phyloP scores from a whole-genome alignment of 2,888 invertebrate species.

The Heliconius charithonia region DNA sequence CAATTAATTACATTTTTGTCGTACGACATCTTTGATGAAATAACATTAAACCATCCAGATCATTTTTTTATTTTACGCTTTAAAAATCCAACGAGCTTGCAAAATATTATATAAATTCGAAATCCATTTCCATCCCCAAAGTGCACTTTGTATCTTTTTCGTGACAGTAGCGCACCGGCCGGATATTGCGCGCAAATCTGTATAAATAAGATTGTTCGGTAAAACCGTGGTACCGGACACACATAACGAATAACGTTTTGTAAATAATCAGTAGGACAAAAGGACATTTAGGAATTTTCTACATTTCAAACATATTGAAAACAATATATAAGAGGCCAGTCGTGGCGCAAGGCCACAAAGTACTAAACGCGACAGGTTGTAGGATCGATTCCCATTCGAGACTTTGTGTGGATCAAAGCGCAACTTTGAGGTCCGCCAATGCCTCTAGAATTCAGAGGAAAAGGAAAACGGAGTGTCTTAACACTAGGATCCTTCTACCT shows the following conservation, averaged over 20 bases:
- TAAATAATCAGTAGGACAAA: neutral
- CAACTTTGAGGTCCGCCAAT: no score
- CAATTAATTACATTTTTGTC: neutral
- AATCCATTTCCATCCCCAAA: slow-evolving; percentile 7
- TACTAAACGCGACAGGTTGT: no score
- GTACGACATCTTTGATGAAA: neutral
- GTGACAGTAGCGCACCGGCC: neutral
- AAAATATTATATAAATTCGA: slow-evolving; percentile 15
- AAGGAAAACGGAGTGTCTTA: no score
- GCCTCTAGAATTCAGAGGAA: no score
- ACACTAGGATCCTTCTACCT: no score
- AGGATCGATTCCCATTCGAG: no score
- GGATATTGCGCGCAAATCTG: slow-evolving; percentile 18
- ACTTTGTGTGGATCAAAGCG: no score
- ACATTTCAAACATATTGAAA: neutral
- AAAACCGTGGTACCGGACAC: neutral
- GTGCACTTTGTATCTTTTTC: slow-evolving; percentile 20
- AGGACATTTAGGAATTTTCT: neutral
- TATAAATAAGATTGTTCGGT: slow-evolving; percentile 6
- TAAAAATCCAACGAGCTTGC: neutral
- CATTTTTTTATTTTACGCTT: neutral
- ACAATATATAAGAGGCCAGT: no score
- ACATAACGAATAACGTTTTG: neutral
- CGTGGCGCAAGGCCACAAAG: no score
- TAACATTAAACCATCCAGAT: neutral